Evolutionary conservation across 2,888 invertebrate species (phyloP).

Genomic region (Tenthredo scrophulariae): DNA sequence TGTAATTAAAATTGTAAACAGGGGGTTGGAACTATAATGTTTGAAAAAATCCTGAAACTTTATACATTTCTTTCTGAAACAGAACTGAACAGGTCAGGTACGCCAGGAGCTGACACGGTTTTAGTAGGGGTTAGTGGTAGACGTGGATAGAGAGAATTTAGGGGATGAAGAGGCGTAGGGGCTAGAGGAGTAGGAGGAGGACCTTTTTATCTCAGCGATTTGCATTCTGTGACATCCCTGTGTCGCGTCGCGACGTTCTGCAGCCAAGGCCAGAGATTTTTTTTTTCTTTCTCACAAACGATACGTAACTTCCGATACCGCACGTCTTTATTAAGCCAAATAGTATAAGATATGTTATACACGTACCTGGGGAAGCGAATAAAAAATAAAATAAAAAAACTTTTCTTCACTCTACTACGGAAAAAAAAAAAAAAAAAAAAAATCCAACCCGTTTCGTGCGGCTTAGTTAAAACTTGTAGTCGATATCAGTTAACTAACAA

Average conservation of each 20-base stretch:
- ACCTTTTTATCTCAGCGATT: slow-evolving; percentile 62
- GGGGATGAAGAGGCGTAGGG: slow-evolving; percentile 20
- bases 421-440: not conserved
- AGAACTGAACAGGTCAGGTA: slow-evolving; percentile 10
- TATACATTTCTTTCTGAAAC: not conserved
- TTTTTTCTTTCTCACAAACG: slow-evolving; percentile 18
- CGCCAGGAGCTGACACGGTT: slow-evolving; percentile 14
- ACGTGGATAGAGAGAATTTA: slow-evolving; percentile 41
- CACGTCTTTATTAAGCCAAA: not conserved
- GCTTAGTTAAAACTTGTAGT: not conserved
- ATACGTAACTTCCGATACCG: not conserved
- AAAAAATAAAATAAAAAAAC: too few relatives aligned
- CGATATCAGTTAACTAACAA: not conserved
- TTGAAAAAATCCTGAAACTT: not conserved
- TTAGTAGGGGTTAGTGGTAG: slow-evolving; percentile 22
- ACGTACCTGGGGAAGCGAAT: too few relatives aligned
- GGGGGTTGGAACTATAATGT: not conserved
- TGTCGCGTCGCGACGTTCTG: not conserved
- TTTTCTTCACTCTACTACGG: not conserved
- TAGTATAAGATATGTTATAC: not conserved
- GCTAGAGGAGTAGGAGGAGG: slow-evolving; percentile 36
- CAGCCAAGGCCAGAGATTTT: slow-evolving; percentile 45
- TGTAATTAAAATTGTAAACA: too few relatives aligned
- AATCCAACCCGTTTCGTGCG: slow-evolving; percentile 20
- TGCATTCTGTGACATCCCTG: slow-evolving; percentile 60